Evolutionary conservation across 2,888 invertebrate species (phyloP), one percentile per base, ranked within the genome.

Genomic region (Drosophila atripex): DNA sequence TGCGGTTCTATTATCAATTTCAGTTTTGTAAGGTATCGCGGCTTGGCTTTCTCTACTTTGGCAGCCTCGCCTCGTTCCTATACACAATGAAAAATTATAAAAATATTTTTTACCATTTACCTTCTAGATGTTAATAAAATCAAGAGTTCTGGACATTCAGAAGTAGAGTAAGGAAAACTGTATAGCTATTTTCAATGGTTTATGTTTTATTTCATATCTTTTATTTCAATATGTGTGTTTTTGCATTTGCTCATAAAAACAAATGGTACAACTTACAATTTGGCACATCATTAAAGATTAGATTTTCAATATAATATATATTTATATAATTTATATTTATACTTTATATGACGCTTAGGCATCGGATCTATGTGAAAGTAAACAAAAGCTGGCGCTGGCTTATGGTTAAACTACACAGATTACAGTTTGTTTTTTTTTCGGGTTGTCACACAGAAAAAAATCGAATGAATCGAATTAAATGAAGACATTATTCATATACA

Each of bases 261-360:
- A 77, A 89, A 86, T 88, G 89, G 77, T 82, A 87, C 88, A 89
- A 89, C 90, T 88, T 90, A 90, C 90, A 91, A 90, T 90, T 90
- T 90, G 90, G 90, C 90, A 90, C 90, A 90, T 90, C 86, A 79
- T 88, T 82, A 79, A 83, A 87, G 88, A 82, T 87, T 86, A 82
- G 80, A 82, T 80, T 89, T 88, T 66, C 39, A 73, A 74, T 51
- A 63, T 63, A 71, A 63, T 76, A 66, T 71, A 47, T 50, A 49
- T 57, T n/a, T 54, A 46, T 72, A 61, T 61, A 71, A 49, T 84
- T 80, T 73, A 65, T 78, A 84, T 80, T 82, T 85, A 78, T 88
- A 80, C 45, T 85, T 73, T 73, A 76, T 73, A 63, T 74, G 76
- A 79, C 74, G 84, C 78, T 71, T 76, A 71, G 61, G 79, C 80